Base-by-base conservation (phyloP, 2,113 vertebrate species). In the Tragulus kanchil region DNA sequence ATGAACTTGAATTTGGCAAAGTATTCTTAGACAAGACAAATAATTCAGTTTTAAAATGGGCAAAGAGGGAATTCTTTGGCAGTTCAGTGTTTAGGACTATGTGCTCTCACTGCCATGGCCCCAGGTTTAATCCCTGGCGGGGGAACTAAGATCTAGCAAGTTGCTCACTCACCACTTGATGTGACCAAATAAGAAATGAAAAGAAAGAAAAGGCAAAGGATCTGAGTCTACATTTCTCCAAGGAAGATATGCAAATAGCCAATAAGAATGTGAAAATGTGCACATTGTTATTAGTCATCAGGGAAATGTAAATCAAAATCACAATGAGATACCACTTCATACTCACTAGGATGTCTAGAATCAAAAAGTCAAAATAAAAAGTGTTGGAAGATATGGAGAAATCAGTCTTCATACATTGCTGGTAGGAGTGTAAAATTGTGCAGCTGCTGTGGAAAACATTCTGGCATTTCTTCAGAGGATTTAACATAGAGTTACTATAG, bases 251-350 rank as follows among this genome's bases (percentile, higher is more conserved):
- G 87, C 31, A 67, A 75, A 92, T 92, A 21, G 42, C 12, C 64
- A 92, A 52, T 78, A 91, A 75, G 36, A 84, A 88, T 56, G 52
- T 56, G 48, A 69, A 87, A 96, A 77, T 92, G 79, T 23, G 3
- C 16, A 79, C 58, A 36, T 42, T 15, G 42, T 82, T 23, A n/a
- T 64, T 26, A 82, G 65, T 96, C 28, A 71, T 85, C n/a, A 89
- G 69, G 82, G 42, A 65, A 85, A 82, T 73, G 59, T 50, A 87
- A 87, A 59, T 86, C 36, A 87, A 86, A 94, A 65, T 17, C 42
- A 94, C 48, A 59, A 17, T 77, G 45, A 67, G 8, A 58, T 83
- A 87, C 31, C 8, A 16, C 17, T 77, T 90, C 23, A 83, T 9
- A 77, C 8, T 25, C 52, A 79, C 26, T 85, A 71, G 13, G 45